These are phyloP conservation scores for Wasmannia auropunctata DNA, from an alignment of 1,140 invertebrate genomes.

Conservation along the genomic window DNA sequence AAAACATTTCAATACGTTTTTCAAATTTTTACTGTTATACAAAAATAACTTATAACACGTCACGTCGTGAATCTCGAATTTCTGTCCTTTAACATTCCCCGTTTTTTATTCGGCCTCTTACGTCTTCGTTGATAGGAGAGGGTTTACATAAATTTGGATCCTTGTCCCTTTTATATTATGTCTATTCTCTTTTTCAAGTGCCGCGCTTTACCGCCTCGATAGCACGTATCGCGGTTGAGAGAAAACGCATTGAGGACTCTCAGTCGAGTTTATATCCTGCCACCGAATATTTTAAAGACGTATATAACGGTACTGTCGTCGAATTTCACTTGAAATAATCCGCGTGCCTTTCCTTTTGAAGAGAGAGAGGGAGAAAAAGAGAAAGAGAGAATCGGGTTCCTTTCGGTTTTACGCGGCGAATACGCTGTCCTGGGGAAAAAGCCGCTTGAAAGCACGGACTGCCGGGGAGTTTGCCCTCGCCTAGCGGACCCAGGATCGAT, in stretches of 20 bases:
- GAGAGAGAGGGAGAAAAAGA: background rate
- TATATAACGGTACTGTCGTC: background rate
- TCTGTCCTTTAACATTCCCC: background rate
- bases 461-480: constrained; percentile 31
- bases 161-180: constrained; percentile 30
- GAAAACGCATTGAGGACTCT: constrained; percentile 17
- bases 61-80: constrained; percentile 8
- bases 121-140: background rate
- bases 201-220: constrained; percentile 15
- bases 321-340: constrained; percentile 56
- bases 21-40: background rate
- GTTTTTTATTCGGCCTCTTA: background rate
- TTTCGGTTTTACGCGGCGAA: constrained; percentile 32
- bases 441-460: constrained; percentile 54
- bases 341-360: background rate
- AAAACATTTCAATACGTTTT: background rate
- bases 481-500: constrained; percentile 54
- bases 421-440: constrained; percentile 37
- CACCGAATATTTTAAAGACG: constrained; percentile 19
- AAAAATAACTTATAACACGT: constrained; percentile 19
- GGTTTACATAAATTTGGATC: constrained; percentile 39
- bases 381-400: constrained; percentile 22
- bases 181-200: constrained; percentile 39
- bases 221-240: constrained; percentile 33
- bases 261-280: constrained; percentile 36